Evolutionary conservation across 2,888 invertebrate species (phyloP), one percentile per base, ranked within the genome.

Genomic region (Oegoconia quadripuncta): DNA sequence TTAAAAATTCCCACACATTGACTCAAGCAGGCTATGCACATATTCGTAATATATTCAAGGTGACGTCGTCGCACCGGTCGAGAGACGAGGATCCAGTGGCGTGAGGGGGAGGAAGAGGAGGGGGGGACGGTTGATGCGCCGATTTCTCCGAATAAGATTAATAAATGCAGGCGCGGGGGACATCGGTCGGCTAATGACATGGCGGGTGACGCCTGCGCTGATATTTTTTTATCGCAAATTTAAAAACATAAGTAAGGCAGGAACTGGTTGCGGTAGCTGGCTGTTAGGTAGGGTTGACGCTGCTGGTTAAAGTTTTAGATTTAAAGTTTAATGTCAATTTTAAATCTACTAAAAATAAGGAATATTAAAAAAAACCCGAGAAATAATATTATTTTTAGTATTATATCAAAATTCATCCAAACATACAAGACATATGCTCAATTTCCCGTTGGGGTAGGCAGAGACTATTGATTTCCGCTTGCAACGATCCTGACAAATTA

Each of bases 121-220:
- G 25, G 22, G 33, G 38, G 30, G 22, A 18, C 25, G 8, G 17
- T 11, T 20, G 45, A 46, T 43, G 46, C 46, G 44, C 40, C 44
- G 52, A 49, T 53, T 51, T 53, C 49, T 44, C 47, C 47, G 49
- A 53, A 47, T 47, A 45, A 49, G 47, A 51, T 48, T 49, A 53
- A 53, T 53, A 51, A 51, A 51, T 53, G 48, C 50, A 50, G 39
- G 31, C 33, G 37, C 34, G 38, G 14, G 41, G 36, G 32, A 26
- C 32, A 30, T 6, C 43, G 42, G 35, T 38, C 43, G 51, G 55
- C 51, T 55, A 53, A 55, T 52, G 55, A 55, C 55, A 55, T n/a
- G n/a, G n/a, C n/a, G n/a, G n/a, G n/a, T n/a, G n/a, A n/a, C 51
- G 48, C 43, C 39, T 41, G 38, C 38, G 46, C 46, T 45, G 40